These are phyloP conservation scores for Eilema caniola DNA, from an alignment of 2,888 invertebrate genomes.

Conservation along the genomic window DNA sequence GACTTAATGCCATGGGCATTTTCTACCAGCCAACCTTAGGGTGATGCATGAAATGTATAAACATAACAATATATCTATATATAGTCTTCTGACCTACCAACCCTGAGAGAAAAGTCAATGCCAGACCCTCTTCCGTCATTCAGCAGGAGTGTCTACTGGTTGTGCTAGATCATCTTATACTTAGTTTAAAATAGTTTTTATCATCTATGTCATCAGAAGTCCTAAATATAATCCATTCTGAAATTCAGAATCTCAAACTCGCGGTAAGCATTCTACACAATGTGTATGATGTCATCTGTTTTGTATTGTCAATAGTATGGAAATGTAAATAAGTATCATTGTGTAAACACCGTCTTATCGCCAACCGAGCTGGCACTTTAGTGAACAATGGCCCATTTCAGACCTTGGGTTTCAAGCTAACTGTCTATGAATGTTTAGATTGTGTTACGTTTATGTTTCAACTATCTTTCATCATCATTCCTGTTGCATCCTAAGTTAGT, in stretches of 20 bases:
- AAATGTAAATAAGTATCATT: slow-evolving; percentile 50
- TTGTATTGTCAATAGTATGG: slow-evolving; percentile 43
- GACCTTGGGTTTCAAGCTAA: slow-evolving; percentile 4
- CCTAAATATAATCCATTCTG: not conserved
- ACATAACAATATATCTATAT: too few relatives aligned
- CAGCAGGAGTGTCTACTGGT: too few relatives aligned
- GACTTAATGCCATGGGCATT: too few relatives aligned
- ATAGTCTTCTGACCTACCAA: too few relatives aligned
- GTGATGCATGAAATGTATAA: too few relatives aligned
- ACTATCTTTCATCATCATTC: too few relatives aligned
- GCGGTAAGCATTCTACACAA: slow-evolving; percentile 8
- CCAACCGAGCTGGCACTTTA: slow-evolving; percentile 18
- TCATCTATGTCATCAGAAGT: slow-evolving; percentile 1
- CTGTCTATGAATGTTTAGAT: not conserved
- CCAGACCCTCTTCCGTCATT: too few relatives aligned
- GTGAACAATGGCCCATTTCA: slow-evolving; percentile 15
- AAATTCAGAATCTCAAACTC: slow-evolving; percentile 9
- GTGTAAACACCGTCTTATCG: slow-evolving; percentile 47
- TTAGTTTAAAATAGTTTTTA: not conserved
- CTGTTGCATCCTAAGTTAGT: too few relatives aligned
- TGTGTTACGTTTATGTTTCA: too few relatives aligned
- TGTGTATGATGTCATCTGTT: slow-evolving; percentile 46
- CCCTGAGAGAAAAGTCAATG: too few relatives aligned
- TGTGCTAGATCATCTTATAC: too few relatives aligned
- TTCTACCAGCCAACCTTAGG: too few relatives aligned